phyloP scores from a whole-genome alignment of 2,888 invertebrate genomes.

The Cephonodes hylas region DNA sequence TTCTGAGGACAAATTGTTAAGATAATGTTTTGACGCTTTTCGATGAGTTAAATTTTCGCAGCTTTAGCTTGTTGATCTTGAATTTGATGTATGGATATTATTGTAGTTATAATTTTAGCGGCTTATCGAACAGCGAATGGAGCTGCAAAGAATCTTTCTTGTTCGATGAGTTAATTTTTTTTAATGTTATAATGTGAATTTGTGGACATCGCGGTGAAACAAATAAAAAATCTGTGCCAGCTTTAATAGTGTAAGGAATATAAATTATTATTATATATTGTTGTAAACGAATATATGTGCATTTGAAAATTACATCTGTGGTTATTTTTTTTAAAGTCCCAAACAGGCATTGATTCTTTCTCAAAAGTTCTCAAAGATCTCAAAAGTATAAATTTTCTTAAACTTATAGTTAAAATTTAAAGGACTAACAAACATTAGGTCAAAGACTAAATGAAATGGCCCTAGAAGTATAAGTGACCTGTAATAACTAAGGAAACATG shows the following conservation, averaged over 20 bases:
- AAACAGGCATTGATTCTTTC: no score
- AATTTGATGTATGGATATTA: conserved; percentile 12
- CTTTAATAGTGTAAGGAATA: conserved; percentile 77
- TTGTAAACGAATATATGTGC: conserved; percentile 73
- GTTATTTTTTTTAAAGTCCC: conserved; percentile 16
- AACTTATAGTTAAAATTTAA: no score
- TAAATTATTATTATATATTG: conserved; percentile 52
- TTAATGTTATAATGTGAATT: conserved; percentile 18
- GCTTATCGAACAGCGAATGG: background rate
- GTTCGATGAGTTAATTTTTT: conserved; percentile 12
- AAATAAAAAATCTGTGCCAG: conserved; percentile 74
- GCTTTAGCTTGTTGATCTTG: background rate
- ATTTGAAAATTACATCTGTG: conserved; percentile 47
- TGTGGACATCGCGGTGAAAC: conserved; percentile 16
- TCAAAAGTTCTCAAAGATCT: no score
- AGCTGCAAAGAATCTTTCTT: background rate
- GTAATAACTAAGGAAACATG: no score
- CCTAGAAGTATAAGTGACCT: no score
- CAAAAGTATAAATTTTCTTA: no score
- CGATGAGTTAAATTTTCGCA: background rate
- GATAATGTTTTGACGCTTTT: background rate
- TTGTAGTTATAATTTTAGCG: conserved; percentile 17
- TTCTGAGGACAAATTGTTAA: background rate
- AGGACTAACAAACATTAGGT: no score
- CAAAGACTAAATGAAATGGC: no score